Base-by-base conservation (phyloP, 2,113 vertebrate species). In the Pteruthius melanotis region DNA sequence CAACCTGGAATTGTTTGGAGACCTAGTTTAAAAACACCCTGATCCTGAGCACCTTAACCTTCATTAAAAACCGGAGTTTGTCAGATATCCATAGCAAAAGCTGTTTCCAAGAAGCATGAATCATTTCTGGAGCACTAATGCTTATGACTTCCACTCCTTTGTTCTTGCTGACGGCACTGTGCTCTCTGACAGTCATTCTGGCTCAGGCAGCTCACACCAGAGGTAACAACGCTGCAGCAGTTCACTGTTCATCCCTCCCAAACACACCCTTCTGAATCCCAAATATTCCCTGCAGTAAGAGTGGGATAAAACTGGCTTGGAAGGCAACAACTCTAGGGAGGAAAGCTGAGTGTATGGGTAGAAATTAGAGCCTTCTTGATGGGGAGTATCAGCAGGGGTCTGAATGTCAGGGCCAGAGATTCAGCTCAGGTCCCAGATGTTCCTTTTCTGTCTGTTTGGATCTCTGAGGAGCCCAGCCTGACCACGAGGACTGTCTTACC, bases 21-120 rank as follows among this genome's bases (percentile, higher is more conserved):
- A 60, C 13, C 12, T 66, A 30, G 31, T 80, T 61, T 90, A 65
- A 92, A 83, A 92, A 35, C 42, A 80, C 10, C 7, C 35, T 1
- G 19, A 74, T 52, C 44, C 40, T 57, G 40, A 82, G 60, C 84
- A 57, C 40, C 49, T 56, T 69, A 56, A 30, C 60, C 37, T 53
- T 78, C 12, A 12, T 89, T 89, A 74, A 81, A 94, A 92, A 14
- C 0, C 0, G 0, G 74, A 56, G 30, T 45, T 94, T 82, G 69
- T 68, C 70, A 76, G 66, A 65, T 93, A 65, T 72, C 60, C 1
- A 1, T 66, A 91, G 81, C 49, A 69, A 91, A 92, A 68, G 42
- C 60, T 72, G 78, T 35, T 96, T 96, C 87, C 83, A 64, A 95
- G 89, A 91, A 91, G 70, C n/a, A 68, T 92, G 91, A 94, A 92